Conservation (phyloP, 2,797 vertebrate genomes). For the Aselliscus stoliczkanus region DNA sequence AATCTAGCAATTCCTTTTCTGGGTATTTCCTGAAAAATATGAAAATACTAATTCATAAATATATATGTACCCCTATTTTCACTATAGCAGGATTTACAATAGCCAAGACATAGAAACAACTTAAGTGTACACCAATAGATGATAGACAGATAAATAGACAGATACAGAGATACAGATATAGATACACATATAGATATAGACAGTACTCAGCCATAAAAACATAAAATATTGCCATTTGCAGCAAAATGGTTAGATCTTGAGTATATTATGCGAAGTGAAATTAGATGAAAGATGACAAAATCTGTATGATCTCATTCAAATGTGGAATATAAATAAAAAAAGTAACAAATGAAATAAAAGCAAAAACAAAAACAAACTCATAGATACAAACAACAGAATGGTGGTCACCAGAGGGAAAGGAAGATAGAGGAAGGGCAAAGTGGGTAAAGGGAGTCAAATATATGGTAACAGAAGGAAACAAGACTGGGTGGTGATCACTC, state of each 20-base stretch:
- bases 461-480: neutral
- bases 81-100: neutral
- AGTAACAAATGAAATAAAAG: neutral
- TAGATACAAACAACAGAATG: neutral
- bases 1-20: neutral
- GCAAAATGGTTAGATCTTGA: neutral
- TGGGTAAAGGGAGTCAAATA: neutral
- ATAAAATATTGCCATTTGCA: neutral
- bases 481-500: neutral
- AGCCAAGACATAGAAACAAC: neutral
- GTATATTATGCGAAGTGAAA: neutral
- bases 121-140: neutral
- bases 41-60: neutral
- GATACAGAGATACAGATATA: no score
- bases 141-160: neutral
- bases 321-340: neutral
- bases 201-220: neutral
- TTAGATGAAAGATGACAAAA: neutral
- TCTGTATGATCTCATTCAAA: neutral
- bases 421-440: neutral
- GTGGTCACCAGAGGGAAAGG: neutral
- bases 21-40: neutral
- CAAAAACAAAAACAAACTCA: neutral
- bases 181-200: no score
- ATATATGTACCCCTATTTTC: neutral